Percentiles rank a stretch among this genome's conserved stretches.
phyloP scores from a whole-genome alignment of 2,113 vertebrate genomes.

The Mellivora capensis region DNA sequence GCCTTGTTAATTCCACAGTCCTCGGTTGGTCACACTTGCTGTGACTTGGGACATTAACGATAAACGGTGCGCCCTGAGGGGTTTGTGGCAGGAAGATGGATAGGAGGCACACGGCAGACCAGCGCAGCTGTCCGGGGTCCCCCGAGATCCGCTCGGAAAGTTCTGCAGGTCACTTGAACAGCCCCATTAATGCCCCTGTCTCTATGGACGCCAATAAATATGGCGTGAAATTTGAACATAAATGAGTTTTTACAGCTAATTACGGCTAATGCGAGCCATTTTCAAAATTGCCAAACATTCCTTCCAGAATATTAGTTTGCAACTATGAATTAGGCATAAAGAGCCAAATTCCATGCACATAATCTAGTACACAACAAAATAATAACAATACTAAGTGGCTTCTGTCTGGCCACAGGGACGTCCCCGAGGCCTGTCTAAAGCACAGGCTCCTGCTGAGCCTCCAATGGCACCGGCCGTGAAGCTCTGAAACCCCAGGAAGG shows the following conservation, averaged over 20 bases:
- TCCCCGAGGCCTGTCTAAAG: not conserved
- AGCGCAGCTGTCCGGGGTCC: not conserved
- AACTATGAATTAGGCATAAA: conserved; percentile 18
- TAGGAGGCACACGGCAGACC: not conserved
- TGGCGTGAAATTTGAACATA: conserved; percentile 20
- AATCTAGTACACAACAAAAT: not conserved
- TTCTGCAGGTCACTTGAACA: not conserved
- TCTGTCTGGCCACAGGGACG: not conserved
- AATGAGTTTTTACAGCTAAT: conserved; percentile 43
- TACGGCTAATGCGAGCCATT: not conserved
- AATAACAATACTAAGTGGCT: not conserved
- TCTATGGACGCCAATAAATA: not conserved
- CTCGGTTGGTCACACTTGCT: not conserved
- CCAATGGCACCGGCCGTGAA: not conserved
- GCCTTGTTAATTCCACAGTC: not conserved
- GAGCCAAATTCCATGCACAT: conserved; percentile 33
- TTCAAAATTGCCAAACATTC: conserved; percentile 10
- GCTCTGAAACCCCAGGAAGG: not conserved
- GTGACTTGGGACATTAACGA: not conserved
- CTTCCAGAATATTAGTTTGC: not conserved
- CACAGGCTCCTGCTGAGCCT: not conserved
- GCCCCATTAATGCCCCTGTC: not conserved
- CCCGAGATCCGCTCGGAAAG: not conserved
- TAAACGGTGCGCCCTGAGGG: not conserved
- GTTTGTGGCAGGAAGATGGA: rapidly evolving